A percentile compares a stretch with the other conserved stretches of the same genome.
phyloP scores from a whole-genome alignment of 2,888 invertebrate genomes.

The Hyposoter didymator region DNA sequence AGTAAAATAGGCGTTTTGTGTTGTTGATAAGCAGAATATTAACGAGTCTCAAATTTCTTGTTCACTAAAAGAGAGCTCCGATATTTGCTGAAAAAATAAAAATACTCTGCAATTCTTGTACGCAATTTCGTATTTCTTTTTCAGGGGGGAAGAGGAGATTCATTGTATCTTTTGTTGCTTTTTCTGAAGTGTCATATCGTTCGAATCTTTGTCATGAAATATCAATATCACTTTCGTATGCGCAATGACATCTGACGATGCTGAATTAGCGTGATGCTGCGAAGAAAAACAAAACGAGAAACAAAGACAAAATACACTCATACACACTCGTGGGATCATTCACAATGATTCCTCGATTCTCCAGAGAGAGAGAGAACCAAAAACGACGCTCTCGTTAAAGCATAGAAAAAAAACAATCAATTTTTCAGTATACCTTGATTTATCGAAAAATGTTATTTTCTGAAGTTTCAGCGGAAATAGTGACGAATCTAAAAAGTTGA shows the following conservation, averaged over 20 bases:
- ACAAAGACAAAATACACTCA: conserved; percentile 17
- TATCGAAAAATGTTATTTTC: neutral
- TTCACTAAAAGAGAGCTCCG: neutral
- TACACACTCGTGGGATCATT: conserved; percentile 49
- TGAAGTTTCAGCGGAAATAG: neutral
- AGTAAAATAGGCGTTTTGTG: too few species aligned
- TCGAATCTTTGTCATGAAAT: conserved; percentile 46
- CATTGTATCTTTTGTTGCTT: neutral
- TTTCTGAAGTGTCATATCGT: conserved; percentile 16
- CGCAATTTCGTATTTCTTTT: neutral
- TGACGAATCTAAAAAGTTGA: neutral
- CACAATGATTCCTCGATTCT: conserved; percentile 50
- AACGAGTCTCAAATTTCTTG: conserved; percentile 2
- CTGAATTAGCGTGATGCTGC: conserved; percentile 57
- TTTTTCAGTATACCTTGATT: conserved; percentile 13
- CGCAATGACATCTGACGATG: conserved; percentile 67
- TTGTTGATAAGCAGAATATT: conserved; percentile 41
- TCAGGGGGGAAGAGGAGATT: neutral
- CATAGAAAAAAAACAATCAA: conserved; percentile 24
- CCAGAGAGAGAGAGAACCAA: conserved; percentile 16
- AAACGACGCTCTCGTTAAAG: conserved; percentile 30
- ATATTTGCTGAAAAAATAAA: neutral
- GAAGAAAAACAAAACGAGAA: conserved; percentile 36
- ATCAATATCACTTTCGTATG: conserved; percentile 65
- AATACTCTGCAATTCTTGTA: conserved; percentile 30